Base-by-base conservation (phyloP, 2,888 invertebrate species). In the Agrochola lychnidis region DNA sequence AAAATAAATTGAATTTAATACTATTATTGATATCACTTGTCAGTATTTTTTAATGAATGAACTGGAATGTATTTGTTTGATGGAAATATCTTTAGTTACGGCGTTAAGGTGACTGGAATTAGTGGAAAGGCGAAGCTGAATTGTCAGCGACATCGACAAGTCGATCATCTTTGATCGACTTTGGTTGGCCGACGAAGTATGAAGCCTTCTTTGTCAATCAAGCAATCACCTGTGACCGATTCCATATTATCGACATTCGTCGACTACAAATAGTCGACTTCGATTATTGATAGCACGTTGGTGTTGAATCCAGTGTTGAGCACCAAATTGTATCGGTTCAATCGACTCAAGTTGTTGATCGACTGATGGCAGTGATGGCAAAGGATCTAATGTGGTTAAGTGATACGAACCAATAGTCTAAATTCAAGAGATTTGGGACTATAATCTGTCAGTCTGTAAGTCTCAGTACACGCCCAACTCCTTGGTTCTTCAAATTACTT, bases 11-110 rank as follows among this genome's bases (percentile, higher is more conserved):
- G 1, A 57, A 59, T 42, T 19, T 45, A 53, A 64, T 42, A 69
- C 14, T 51, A 25, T 19, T 48, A 53, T 48, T 67, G 30, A 40
- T 66, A 76, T 6, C 70, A 57, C 56, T 80, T 84, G 74, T 62
- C 81, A 72, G 53, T 69, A 42, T 42, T 53, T 67, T 42, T 51
- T 59, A 56, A 73, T 80, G 42, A 81, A 66, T 69, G 64, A 51
- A 59, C 9, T 70, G 62, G 36, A 68, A 64, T 56, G 51, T 59
- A 68, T 40, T 72, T 45, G 30, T 71, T 64, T 53, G 0, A 25
- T 57, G 25, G 30, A 67, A 22, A 57, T 36, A n/a, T 68, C 6
- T 40, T 56, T 68, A 67, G 30, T 36, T 22, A 14, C 36, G 59
- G 6, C 40, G 40, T 0, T 45, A 42, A 42, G 36, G 36, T 30